These are phyloP conservation scores for Hydra vulgaris DNA, from an alignment of 30 jellyfish, hydroid and myxozoan genomes.

Conservation along the genomic window DNA sequence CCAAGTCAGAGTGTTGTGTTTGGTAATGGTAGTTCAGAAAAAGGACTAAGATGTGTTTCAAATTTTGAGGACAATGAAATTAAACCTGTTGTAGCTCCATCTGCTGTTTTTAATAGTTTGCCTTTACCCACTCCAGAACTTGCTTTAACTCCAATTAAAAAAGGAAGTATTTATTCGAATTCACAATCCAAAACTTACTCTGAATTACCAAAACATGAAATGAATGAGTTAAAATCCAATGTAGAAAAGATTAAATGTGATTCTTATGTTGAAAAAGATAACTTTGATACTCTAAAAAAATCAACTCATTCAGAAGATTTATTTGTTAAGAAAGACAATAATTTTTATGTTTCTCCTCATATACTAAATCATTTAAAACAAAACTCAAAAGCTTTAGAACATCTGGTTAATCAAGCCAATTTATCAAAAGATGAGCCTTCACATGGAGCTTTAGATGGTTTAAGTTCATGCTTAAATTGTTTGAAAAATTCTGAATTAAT, in stretches of 20 bases:
- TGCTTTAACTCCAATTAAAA: constrained; percentile 5
- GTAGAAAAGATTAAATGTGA: neutral
- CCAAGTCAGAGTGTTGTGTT: neutral
- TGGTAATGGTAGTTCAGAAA: neutral
- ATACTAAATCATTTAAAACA: neutral
- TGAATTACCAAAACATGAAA: neutral
- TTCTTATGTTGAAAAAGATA: neutral
- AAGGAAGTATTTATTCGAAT: neutral
- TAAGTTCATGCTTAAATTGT: neutral
- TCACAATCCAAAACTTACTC: neutral
- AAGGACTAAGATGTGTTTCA: neutral
- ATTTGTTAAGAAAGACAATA: neutral
- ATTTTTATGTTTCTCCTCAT: neutral
- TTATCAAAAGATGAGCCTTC: neutral
- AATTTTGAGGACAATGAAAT: neutral
- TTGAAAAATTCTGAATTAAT: neutral
- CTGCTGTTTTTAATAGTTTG: neutral
- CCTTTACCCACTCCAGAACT: constrained; percentile 15
- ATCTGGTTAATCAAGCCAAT: neutral
- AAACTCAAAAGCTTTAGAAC: neutral
- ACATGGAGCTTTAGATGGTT: neutral
- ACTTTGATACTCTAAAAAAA: neutral
- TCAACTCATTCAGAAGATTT: neutral
- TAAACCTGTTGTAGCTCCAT: neutral
- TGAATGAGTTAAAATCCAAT: neutral